These are phyloP conservation scores for Drosophila trapezifrons DNA, from an alignment of 1,140 invertebrate genomes.

Conservation along the genomic window DNA sequence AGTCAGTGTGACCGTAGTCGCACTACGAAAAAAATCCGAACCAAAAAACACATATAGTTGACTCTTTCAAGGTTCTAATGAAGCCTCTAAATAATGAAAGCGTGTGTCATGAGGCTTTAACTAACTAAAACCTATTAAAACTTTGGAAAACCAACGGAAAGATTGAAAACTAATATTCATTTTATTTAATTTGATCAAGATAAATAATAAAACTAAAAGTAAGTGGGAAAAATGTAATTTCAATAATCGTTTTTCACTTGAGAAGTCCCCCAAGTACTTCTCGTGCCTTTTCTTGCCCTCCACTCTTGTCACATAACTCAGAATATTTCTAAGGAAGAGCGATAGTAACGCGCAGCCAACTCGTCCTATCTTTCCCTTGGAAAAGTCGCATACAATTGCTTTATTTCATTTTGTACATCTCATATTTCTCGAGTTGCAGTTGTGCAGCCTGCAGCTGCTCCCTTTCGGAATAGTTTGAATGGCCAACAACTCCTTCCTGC, in stretches of 20 bases:
- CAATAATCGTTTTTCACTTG: not conserved
- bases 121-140: no score
- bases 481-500: slow-evolving; percentile 38
- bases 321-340: not conserved
- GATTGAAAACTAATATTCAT: no score
- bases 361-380: slow-evolving; percentile 8
- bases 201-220: not conserved
- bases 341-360: not conserved
- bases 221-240: not conserved
- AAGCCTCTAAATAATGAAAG: no score
- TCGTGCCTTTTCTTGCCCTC: not conserved
- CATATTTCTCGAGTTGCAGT: slow-evolving; percentile 36
- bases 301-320: slow-evolving; percentile 24
- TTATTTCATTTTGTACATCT: slow-evolving; percentile 56
- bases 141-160: no score
- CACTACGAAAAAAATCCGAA: no score
- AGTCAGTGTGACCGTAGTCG: no score
- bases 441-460: slow-evolving; percentile 36
- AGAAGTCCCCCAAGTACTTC: not conserved
- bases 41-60: no score
- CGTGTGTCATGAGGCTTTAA: no score
- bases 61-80: no score
- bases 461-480: slow-evolving; percentile 34
- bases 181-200: not conserved
- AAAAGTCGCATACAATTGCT: slow-evolving; percentile 41